phyloP scores from a whole-genome alignment of 2,888 invertebrate species.

The Petrolisthes manimaculis region DNA sequence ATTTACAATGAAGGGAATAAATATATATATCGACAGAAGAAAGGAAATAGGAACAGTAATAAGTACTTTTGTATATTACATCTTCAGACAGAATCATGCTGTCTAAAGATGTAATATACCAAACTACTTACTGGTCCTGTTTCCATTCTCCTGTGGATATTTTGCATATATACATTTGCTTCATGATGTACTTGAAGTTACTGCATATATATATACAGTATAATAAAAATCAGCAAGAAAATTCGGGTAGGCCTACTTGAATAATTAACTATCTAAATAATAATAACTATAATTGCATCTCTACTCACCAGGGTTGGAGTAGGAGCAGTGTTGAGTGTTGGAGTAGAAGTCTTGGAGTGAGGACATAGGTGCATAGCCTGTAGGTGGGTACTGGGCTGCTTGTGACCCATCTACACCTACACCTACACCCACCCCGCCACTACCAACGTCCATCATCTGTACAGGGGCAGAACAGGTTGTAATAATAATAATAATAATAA shows the following conservation, averaged over 20 bases:
- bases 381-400: slow-evolving; percentile 42
- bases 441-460: slow-evolving; percentile 59
- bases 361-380: slow-evolving; percentile 57
- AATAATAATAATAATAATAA: no score
- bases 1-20: no score
- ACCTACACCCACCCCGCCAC: background rate
- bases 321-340: slow-evolving; percentile 56
- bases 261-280: background rate
- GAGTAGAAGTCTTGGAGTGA: slow-evolving; percentile 59
- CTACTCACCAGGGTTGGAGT: slow-evolving; percentile 56
- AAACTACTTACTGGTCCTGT: no score
- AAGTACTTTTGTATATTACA: no score
- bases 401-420: slow-evolving; percentile 50
- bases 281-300: background rate
- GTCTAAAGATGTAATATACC: no score
- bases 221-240: background rate
- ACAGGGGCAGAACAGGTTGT: background rate
- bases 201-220: background rate
- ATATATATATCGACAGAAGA: no score
- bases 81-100: no score
- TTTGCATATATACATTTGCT: no score
- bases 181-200: no score
- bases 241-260: background rate
- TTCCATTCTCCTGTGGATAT: background rate
- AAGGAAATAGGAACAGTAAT: no score